These are phyloP conservation scores for Lasius fuliginosus DNA, from an alignment of 2,888 invertebrate species.

Conservation along the genomic window DNA sequence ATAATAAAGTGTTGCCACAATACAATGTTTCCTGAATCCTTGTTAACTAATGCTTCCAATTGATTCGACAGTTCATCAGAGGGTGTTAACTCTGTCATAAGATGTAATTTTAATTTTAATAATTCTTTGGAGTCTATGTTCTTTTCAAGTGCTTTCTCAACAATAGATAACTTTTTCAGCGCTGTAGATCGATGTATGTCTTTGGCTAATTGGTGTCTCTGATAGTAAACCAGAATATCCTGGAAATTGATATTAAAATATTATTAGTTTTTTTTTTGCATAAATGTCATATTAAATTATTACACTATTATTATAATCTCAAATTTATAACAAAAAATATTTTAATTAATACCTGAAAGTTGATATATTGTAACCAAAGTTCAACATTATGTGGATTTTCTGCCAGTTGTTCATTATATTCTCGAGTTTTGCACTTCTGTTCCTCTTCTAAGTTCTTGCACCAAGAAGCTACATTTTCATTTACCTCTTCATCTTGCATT, in stretches of 20 bases:
- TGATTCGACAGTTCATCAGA: constrained; percentile 88
- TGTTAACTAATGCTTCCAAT: constrained; percentile 86
- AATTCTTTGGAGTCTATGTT: constrained; percentile 88
- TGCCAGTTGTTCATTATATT: constrained; percentile 87
- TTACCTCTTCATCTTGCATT: constrained; percentile 65
- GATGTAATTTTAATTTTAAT: constrained; percentile 86
- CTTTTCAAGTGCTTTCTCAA: constrained; percentile 88
- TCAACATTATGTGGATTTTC: constrained; percentile 87
- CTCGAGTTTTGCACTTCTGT: constrained; percentile 87
- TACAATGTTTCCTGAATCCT: constrained; percentile 85
- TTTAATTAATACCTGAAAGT: constrained; percentile 86
- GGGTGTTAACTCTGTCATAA: constrained; percentile 87
- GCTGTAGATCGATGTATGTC: constrained; percentile 76
- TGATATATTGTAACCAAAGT: constrained; percentile 89
- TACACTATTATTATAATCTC: neutral
- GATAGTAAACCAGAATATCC: constrained; percentile 72
- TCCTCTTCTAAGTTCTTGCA: constrained; percentile 86
- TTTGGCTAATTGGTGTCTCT: constrained; percentile 73
- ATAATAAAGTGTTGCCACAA: constrained; percentile 88
- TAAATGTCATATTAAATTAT: neutral
- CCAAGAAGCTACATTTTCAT: constrained; percentile 53
- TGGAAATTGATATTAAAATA: constrained; percentile 53
- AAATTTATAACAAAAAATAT: neutral
- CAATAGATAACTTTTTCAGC: constrained; percentile 89
- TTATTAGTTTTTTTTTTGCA: neutral